These are phyloP conservation scores for Cacatua alba DNA, from an alignment of 2,113 vertebrate genomes.

Conservation along the genomic window DNA sequence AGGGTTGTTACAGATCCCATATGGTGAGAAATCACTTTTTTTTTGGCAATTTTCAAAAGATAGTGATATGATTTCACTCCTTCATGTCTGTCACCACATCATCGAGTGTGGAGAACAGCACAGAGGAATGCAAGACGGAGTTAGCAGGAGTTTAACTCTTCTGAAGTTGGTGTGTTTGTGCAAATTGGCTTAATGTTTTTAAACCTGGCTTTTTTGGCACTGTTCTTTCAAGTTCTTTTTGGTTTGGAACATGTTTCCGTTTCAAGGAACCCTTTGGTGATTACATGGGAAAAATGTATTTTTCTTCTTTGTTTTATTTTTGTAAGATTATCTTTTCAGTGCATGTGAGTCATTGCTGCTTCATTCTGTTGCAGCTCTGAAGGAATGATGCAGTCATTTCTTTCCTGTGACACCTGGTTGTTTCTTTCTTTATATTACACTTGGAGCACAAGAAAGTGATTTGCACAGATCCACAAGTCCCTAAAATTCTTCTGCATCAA, in stretches of 20 bases:
- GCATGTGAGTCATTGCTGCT: neutral
- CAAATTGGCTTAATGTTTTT: neutral
- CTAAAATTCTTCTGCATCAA: neutral
- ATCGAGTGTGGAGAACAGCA: neutral
- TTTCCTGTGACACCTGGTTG: neutral
- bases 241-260: neutral
- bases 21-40: slow-evolving; percentile 36
- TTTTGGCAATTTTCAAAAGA: slow-evolving; percentile 32
- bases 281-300: neutral
- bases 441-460: neutral
- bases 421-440: neutral
- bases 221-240: neutral
- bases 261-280: neutral
- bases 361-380: neutral
- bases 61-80: slow-evolving; percentile 9
- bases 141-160: neutral
- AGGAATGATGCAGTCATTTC: neutral
- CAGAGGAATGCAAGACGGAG: neutral
- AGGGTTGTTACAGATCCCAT: slow-evolving; percentile 3
- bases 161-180: neutral
- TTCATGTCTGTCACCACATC: slow-evolving; percentile 39
- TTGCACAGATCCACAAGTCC: neutral
- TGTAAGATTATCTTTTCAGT: neutral
- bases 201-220: neutral
- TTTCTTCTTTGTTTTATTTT: neutral